phyloP scores from a whole-genome alignment of 1,140 invertebrate species.

The Globodera rostochiensis region DNA sequence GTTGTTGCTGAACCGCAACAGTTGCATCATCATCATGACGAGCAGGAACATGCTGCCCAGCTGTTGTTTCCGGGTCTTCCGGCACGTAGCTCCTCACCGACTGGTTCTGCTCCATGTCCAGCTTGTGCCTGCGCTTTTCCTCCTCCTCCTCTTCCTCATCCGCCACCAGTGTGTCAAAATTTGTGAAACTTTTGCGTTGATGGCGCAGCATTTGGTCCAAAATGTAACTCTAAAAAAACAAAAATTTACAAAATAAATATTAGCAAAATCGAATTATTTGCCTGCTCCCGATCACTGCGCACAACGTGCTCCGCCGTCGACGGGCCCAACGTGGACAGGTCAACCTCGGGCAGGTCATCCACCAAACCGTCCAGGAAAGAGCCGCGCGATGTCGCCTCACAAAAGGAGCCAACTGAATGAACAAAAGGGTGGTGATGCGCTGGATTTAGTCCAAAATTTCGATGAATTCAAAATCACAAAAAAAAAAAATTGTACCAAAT shows the following conservation, averaged over 20 bases:
- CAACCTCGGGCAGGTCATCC: constrained; percentile 34
- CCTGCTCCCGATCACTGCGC: constrained; percentile 30
- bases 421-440: background rate
- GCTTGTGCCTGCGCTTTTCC: background rate
- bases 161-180: constrained; percentile 8
- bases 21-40: background rate
- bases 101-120: background rate
- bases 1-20: background rate
- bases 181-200: constrained; percentile 23
- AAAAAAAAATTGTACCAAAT: constrained; percentile 11
- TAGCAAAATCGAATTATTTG: background rate
- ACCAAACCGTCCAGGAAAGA: constrained; percentile 29
- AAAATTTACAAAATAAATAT: background rate
- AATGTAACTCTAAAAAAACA: constrained; percentile 33
- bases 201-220: constrained; percentile 33
- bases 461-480: background rate
- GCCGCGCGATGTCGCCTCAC: background rate
- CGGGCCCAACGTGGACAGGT: constrained; percentile 23
- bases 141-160: constrained; percentile 19
- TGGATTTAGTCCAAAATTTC: too few relatives aligned
- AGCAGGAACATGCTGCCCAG: too few relatives aligned
- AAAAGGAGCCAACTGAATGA: constrained; percentile 31
- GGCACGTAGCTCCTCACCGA: constrained; percentile 6
- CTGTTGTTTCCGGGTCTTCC: background rate
- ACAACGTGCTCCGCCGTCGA: constrained; percentile 36